phyloP scores from a whole-genome alignment of 2,797 vertebrate species.

The Macroramphosus scolopax region DNA sequence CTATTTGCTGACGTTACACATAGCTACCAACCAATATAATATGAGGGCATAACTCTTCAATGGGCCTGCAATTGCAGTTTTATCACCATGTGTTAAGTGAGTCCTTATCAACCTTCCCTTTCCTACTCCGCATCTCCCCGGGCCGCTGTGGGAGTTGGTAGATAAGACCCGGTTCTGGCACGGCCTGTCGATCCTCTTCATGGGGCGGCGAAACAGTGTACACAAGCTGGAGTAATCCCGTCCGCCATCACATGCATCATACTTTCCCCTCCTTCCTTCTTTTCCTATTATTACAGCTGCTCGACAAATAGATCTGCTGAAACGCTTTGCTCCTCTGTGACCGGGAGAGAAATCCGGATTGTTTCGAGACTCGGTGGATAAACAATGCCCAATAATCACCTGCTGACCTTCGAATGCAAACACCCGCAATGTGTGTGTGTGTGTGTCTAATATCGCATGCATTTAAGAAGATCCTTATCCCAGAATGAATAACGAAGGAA shows the following conservation, averaged over 20 bases:
- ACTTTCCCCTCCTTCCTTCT: constrained; percentile 71
- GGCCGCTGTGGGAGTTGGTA: constrained; percentile 16
- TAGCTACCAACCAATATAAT: constrained; percentile 2
- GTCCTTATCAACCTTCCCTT: constrained; percentile 6
- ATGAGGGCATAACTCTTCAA: constrained; percentile 14
- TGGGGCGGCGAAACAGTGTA: constrained; percentile 43
- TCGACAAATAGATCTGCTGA: constrained; percentile 65
- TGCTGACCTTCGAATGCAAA: constrained; percentile 47
- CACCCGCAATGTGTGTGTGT: constrained; percentile 10
- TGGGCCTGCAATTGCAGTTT: neutral
- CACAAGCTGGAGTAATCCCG: constrained; percentile 51
- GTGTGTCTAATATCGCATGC: constrained; percentile 14
- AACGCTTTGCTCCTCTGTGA: constrained; percentile 64
- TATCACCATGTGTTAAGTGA: constrained; percentile 4
- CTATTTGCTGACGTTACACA: constrained; percentile 6
- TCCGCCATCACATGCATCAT: constrained; percentile 75
- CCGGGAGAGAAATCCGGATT: constrained; percentile 46
- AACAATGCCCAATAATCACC: constrained; percentile 54
- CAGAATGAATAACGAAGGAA: constrained; percentile 30
- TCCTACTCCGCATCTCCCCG: constrained; percentile 1
- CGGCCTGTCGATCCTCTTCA: constrained; percentile 43
- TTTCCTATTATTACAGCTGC: constrained; percentile 87
- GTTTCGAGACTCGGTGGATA: constrained; percentile 51
- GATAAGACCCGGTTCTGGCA: constrained; percentile 44
- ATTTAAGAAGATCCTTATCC: constrained; percentile 36